These are phyloP conservation scores for Hydrozoanthus gracilis DNA, from an alignment of 92 coral and sea anemone species.

Conservation along the genomic window DNA sequence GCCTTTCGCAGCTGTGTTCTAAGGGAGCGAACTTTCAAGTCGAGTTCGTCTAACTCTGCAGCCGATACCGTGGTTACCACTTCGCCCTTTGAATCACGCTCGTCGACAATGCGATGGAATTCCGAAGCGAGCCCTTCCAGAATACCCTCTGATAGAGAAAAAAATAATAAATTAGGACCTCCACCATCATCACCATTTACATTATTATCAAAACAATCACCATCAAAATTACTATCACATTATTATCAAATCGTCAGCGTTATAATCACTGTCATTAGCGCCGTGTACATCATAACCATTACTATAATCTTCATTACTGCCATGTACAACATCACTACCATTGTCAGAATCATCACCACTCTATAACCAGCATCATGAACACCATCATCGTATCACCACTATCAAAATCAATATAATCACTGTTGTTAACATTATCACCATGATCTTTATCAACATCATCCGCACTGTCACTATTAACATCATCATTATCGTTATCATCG, in stretches of 20 bases:
- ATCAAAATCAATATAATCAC: neutral
- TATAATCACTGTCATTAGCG: neutral
- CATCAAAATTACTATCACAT: neutral
- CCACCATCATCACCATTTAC: neutral
- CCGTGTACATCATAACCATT: neutral
- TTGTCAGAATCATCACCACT: neutral
- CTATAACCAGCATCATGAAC: neutral
- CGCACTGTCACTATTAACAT: neutral
- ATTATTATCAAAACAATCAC: neutral
- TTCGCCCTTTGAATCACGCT: slow-evolving; percentile 86
- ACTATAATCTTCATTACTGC: neutral
- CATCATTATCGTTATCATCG: neutral
- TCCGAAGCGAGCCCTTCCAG: slow-evolving; percentile 84
- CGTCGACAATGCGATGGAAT: slow-evolving; percentile 89
- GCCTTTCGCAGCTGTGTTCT: slow-evolving; percentile 92
- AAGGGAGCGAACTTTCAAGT: slow-evolving; percentile 96
- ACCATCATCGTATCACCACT: neutral
- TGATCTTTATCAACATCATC: neutral
- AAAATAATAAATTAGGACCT: neutral
- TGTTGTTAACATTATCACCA: neutral
- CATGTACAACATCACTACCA: neutral
- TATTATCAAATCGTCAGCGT: neutral
- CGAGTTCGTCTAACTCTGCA: slow-evolving; percentile 87
- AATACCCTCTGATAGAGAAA: slow-evolving; percentile 69
- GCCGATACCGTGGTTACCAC: slow-evolving; percentile 71